Conservation (phyloP, 2,797 vertebrate genomes). For the Hemitrygon akajei region DNA sequence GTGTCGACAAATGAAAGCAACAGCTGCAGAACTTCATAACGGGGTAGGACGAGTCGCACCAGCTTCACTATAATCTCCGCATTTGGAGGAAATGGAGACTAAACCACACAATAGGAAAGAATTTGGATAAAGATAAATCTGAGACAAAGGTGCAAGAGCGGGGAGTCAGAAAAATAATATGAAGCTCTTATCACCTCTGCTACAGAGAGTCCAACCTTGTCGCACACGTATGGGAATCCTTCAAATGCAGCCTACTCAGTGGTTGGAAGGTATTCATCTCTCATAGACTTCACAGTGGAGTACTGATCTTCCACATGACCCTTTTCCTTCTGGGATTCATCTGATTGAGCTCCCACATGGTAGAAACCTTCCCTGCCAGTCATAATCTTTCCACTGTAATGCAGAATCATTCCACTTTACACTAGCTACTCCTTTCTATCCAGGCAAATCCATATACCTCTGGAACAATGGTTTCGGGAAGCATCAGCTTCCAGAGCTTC, state of each 20-base stretch:
- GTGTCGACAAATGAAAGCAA: conserved; percentile 6
- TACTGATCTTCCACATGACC: background rate
- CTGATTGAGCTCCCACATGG: background rate
- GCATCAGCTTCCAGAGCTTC: background rate
- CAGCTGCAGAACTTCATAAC: background rate
- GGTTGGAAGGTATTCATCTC: background rate
- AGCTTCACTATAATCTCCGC: background rate
- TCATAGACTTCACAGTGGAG: background rate
- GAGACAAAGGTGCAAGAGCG: background rate
- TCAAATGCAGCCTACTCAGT: background rate
- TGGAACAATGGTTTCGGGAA: background rate
- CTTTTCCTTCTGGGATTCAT: background rate
- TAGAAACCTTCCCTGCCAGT: background rate
- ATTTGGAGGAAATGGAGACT: background rate
- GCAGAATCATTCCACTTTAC: no score
- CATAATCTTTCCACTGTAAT: background rate
- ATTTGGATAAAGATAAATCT: background rate
- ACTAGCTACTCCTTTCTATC: background rate
- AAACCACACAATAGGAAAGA: background rate
- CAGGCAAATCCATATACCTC: background rate
- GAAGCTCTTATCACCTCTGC: background rate
- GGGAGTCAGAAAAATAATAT: background rate
- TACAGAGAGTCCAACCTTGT: no score
- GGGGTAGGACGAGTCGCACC: background rate
- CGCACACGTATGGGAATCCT: background rate